Base-by-base conservation (phyloP, 35 echinoderm and acorn worm species). In the Lytechinus pictus region DNA sequence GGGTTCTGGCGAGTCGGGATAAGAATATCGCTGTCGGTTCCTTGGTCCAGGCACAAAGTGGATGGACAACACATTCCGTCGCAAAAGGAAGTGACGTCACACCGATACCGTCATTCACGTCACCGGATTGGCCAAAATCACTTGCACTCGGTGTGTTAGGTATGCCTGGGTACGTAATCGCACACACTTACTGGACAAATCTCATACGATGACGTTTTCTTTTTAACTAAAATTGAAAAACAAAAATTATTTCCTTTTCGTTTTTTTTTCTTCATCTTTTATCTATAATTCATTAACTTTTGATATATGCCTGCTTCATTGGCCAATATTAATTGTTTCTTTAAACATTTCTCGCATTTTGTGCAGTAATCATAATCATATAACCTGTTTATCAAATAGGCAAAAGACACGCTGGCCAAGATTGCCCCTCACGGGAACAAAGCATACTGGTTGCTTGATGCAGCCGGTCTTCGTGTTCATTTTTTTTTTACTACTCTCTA, bases 1-100 rank as follows among this genome's bases (percentile, higher is more conserved):
- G 98, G 94, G 98, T 99, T 16, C 93, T 97, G 9, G 95, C 96
- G 54, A 99, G 91, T 95, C 97, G 97, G 86, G 93, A 96, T 94
- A 19, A 72, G 0, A 92, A 97, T 0, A 95, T 94, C 71, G 91
- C 98, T 5, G 95, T 94, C 0, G 98, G 98, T 33, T 94, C 94
- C 6, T 66, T 89, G 27, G 98, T 99, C 8, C 57, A 89, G 0
- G 29, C 71, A 29, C 72, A 60, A n/a, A 60, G n/a, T 52, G 98
- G 98, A 29, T 99, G 98, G 98, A 94, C 51, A 27, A 94, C 98
- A 28, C 94, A 96, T 14, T 60, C 95, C 13, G 57, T 99, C 16
- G 57, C 92, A 10, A 71, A 95, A 7, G 96, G 95, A 4, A 72
- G 87, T 14, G 89, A 89, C 29, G 52, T 94, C 53, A 91, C 86